Conservation (phyloP, 1,140 invertebrate species). For the Capitella teleta region DNA sequence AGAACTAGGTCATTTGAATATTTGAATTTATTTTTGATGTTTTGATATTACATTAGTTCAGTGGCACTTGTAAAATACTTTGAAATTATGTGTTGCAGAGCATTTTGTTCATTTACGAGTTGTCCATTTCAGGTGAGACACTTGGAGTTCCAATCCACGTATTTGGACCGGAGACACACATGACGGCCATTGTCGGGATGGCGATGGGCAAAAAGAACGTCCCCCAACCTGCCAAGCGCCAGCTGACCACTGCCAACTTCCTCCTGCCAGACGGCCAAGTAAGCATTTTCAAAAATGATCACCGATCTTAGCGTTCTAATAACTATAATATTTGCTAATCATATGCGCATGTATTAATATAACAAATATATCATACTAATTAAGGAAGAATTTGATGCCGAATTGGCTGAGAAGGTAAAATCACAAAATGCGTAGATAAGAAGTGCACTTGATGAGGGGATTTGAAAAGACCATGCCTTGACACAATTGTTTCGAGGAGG, state of each 20-base stretch:
- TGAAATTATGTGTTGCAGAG: neutral
- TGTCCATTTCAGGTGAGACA: slow-evolving; percentile 58
- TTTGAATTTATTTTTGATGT: neutral
- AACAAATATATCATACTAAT: too few species aligned
- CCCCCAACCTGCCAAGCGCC: slow-evolving; percentile 54
- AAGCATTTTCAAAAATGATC: slow-evolving; percentile 9
- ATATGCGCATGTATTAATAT: too few species aligned
- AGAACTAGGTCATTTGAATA: slow-evolving; percentile 42
- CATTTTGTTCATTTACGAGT: neutral
- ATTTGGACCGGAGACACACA: slow-evolving; percentile 97
- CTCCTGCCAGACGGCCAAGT: slow-evolving; percentile 54
- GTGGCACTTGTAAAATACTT: neutral
- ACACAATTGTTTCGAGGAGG: too few species aligned
- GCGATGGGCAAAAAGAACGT: slow-evolving; percentile 84
- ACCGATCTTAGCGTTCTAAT: neutral
- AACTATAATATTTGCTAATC: neutral
- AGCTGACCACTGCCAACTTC: slow-evolving; percentile 76
- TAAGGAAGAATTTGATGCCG: too few species aligned
- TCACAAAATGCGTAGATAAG: too few species aligned
- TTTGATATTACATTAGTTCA: neutral
- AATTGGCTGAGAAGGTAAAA: too few species aligned
- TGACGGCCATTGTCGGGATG: slow-evolving; percentile 98
- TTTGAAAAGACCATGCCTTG: too few species aligned
- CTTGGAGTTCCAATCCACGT: slow-evolving; percentile 81
- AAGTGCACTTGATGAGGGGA: too few species aligned